Base-by-base conservation (phyloP, 2,113 vertebrate species). In the Willisornis vidua region DNA sequence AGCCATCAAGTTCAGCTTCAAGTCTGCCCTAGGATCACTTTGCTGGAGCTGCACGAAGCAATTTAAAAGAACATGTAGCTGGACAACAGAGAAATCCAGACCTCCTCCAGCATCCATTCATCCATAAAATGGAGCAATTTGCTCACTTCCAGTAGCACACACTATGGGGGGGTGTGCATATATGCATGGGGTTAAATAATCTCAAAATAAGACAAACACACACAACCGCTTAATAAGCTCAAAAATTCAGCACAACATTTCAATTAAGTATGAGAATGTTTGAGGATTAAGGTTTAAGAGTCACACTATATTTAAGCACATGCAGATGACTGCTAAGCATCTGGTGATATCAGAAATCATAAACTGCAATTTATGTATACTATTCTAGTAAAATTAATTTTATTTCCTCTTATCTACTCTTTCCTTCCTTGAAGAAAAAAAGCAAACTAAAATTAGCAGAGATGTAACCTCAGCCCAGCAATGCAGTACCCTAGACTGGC, bases 51-150 rank as follows among this genome's bases (percentile, higher is more conserved):
- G 20, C 77, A 92, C 0, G 0, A 72, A 93, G 71, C 91, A 59
- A 82, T 75, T 94, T 82, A 90, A 82, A 66, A 91, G 73, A 94
- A 72, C 71, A 55, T 51, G 45, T 46, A 80, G 41, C 63, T 80
- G 89, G 75, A 79, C 72, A 67, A 65, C 67, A 20, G 67, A 80
- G 83, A 77, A 86, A 88, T 18, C 55, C 87, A 91, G 83, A 70
- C 24, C 41, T 71, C 78, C 85, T 77, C 51, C 84, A 74, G 39
- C 31, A 62, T 9, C 54, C 7, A 0, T n/a, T 90, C 86, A 54
- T 29, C 94, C 80, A 84, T 76, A 65, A 74, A 79, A 66, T 84
- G 41, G 46, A 86, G 72, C 26, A 48, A 83, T 52, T 86, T 83
- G 49, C 67, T 86, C 59, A 18, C 77, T 89, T 77, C 79, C 80